Evolutionary conservation across 1,140 invertebrate species (phyloP).

Genomic region (Melitaea cinxia): DNA sequence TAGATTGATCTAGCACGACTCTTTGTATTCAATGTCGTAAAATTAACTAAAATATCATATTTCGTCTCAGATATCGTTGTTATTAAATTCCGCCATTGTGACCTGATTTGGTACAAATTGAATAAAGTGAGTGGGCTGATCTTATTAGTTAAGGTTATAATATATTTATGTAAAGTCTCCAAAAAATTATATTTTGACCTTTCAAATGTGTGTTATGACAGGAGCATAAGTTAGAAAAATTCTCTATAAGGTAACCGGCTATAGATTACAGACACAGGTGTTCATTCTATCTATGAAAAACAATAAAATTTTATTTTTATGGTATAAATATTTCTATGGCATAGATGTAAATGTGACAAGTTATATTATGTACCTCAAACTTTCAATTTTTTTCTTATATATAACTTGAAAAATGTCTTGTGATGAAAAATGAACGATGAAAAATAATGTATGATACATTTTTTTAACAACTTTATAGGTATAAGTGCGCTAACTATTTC

Average conservation of each 20-base stretch:
- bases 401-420: too few relatives aligned
- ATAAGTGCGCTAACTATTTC: too few relatives aligned
- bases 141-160: slow-evolving; percentile 38
- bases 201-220: slow-evolving; percentile 15
- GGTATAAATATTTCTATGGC: too few relatives aligned
- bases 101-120: slow-evolving; percentile 50
- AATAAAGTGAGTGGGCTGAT: slow-evolving; percentile 50
- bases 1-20: neutral
- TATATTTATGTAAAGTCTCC: slow-evolving; percentile 28
- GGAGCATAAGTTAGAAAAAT: neutral
- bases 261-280: neutral
- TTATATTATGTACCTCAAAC: too few relatives aligned
- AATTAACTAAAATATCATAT: slow-evolving; percentile 21
- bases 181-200: slow-evolving; percentile 31
- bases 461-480: too few relatives aligned
- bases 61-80: slow-evolving; percentile 25
- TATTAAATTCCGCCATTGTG: slow-evolving; percentile 38
- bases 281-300: slow-evolving; percentile 1
- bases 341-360: too few relatives aligned
- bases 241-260: slow-evolving; percentile 14
- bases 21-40: neutral
- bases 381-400: too few relatives aligned
- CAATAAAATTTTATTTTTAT: neutral
- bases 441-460: too few relatives aligned
- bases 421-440: too few relatives aligned